Evolutionary conservation across 2,888 invertebrate genomes (phyloP).

Genomic region (Myathropa florea): DNA sequence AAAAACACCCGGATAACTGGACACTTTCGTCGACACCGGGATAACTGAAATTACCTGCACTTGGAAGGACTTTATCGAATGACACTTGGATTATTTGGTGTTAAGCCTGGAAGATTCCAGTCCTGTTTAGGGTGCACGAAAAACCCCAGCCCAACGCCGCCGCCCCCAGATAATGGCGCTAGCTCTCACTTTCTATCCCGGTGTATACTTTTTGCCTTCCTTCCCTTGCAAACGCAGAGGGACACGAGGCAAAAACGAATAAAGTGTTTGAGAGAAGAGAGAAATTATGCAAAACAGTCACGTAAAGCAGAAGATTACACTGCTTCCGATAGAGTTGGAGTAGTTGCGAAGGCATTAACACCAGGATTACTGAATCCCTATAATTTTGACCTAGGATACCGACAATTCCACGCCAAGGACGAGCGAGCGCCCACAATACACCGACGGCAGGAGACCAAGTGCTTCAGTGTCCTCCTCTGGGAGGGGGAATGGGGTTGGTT

Average conservation of each 20-base stretch:
- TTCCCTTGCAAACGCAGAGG: not conserved
- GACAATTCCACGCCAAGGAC: not conserved
- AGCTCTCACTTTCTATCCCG: not conserved
- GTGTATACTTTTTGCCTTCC: not conserved
- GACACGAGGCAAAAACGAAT: not conserved
- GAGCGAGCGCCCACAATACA: too few species aligned
- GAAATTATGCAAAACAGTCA: constrained; percentile 71
- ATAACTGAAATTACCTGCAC: constrained; percentile 63
- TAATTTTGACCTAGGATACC: constrained; percentile 67
- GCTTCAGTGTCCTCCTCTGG: not conserved
- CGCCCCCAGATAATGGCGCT: not conserved
- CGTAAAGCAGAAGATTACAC: constrained; percentile 68
- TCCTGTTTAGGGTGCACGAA: not conserved
- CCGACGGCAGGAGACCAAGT: too few species aligned
- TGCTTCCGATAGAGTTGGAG: constrained; percentile 57
- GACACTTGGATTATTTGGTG: constrained; percentile 64
- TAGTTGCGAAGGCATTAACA: constrained; percentile 68
- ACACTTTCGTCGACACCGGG: constrained; percentile 3
- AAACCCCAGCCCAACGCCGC: too few species aligned
- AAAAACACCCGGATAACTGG: not conserved
- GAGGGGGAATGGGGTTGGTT: too few species aligned
- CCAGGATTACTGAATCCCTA: constrained; percentile 68
- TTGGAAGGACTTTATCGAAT: constrained; percentile 61
- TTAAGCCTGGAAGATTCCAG: constrained; percentile 29
- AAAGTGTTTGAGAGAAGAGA: not conserved